A percentile compares a stretch with the other conserved stretches of the same genome.
Conservation (phyloP, 2,888 invertebrate species). For the Sussaba pulchella region DNA sequence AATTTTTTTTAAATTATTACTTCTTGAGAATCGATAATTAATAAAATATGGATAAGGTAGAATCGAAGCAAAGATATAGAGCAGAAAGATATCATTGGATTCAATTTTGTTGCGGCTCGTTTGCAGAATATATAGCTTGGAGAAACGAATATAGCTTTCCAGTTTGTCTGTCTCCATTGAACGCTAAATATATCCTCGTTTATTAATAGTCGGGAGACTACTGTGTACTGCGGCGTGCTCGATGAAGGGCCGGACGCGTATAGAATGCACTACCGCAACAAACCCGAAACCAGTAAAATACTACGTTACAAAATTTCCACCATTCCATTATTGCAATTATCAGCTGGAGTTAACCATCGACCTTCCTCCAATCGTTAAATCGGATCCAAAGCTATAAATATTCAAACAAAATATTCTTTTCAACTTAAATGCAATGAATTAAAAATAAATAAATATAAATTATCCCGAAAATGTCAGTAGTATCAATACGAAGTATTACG, state of each 20-base stretch:
- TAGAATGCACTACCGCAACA: conserved; percentile 43
- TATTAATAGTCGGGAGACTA: conserved; percentile 78
- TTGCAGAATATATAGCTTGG: conserved; percentile 7
- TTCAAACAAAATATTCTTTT: no score
- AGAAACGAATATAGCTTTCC: conserved; percentile 36
- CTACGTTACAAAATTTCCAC: conserved; percentile 21
- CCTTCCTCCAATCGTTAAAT: no score
- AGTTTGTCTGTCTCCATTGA: conserved; percentile 79
- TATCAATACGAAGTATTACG: no score
- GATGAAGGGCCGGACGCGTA: conserved; percentile 70
- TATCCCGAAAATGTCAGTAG: no score
- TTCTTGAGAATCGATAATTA: not conserved
- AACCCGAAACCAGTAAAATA: conserved; percentile 46
- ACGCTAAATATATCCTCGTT: conserved; percentile 81
- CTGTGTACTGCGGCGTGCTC: conserved; percentile 61
- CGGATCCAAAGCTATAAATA: no score
- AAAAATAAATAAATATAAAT: no score
- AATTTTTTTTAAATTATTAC: not conserved
- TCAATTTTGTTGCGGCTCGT: not conserved
- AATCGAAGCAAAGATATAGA: not conserved
- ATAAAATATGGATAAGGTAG: not conserved
- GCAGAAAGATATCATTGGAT: not conserved
- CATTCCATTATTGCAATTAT: not conserved
- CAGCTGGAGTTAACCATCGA: not conserved
- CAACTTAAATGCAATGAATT: no score